These are phyloP conservation scores for Acanthopleura granulata DNA, from an alignment of 2,888 invertebrate genomes.

Conservation along the genomic window DNA sequence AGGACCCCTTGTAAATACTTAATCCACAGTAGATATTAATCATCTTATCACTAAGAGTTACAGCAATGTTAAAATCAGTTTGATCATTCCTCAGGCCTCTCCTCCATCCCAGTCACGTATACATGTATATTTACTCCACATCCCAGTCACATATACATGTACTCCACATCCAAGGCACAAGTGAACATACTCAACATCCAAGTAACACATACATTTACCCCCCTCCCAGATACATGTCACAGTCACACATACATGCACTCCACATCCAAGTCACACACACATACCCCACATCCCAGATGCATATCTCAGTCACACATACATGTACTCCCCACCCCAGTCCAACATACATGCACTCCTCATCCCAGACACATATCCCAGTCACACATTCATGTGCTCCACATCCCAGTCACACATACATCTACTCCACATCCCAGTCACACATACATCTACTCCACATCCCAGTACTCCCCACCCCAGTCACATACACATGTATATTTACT, in stretches of 20 bases:
- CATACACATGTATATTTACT: too few relatives aligned
- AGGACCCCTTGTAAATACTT: too few relatives aligned
- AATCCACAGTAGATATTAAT: too few relatives aligned
- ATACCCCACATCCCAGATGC: neutral
- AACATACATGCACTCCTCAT: neutral
- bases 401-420: neutral
- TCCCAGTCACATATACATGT: neutral
- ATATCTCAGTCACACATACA: too few relatives aligned
- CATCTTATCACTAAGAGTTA: too few relatives aligned
- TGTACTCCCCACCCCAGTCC: too few relatives aligned
- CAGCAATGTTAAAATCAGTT: too few relatives aligned
- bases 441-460: too few relatives aligned
- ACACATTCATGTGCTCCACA: neutral
- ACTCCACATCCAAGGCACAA: too few relatives aligned
- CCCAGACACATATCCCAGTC: neutral
- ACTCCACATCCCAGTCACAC: neutral
- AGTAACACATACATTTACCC: too few relatives aligned
- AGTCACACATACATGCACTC: neutral
- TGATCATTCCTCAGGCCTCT: neutral
- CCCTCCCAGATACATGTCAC: neutral
- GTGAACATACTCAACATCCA: neutral
- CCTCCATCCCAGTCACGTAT: neutral
- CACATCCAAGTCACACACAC: neutral
- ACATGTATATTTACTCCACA: neutral
- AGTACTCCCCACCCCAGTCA: neutral